These are phyloP conservation scores for Agrotis puta DNA, from an alignment of 2,888 invertebrate species.

Conservation along the genomic window DNA sequence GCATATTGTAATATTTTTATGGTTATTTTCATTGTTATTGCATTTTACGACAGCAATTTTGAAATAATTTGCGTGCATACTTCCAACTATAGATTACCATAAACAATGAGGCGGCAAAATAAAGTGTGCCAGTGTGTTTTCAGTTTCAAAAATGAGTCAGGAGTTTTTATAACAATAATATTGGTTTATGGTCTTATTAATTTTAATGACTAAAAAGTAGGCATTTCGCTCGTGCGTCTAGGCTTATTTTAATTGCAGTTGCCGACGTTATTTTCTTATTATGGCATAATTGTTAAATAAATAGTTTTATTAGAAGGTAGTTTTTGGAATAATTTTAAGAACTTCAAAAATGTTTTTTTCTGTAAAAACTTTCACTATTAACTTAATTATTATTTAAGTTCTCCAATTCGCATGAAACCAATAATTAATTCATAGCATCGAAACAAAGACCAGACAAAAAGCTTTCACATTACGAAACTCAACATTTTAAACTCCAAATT, in stretches of 20 bases:
- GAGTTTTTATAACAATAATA: not conserved
- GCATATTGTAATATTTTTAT: too few relatives aligned
- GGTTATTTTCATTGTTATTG: not conserved
- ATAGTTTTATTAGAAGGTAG: not conserved
- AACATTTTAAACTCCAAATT: not conserved
- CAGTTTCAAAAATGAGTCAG: constrained; percentile 1
- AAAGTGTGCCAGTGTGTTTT: constrained; percentile 27
- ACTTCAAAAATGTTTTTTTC: not conserved
- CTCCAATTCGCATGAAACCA: not conserved
- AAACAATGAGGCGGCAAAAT: constrained; percentile 12
- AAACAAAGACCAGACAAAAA: constrained; percentile 8
- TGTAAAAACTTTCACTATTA: not conserved
- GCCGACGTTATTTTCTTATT: not conserved
- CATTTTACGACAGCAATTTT: not conserved
- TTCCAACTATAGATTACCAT: not conserved
- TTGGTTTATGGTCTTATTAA: constrained; percentile 5
- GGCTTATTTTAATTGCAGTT: too few relatives aligned
- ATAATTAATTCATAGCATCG: too few relatives aligned
- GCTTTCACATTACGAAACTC: constrained; percentile 8
- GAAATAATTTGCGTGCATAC: not conserved
- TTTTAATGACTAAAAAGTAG: too few relatives aligned
- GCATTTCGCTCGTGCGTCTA: too few relatives aligned
- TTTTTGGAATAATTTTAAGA: not conserved
- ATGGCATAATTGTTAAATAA: not conserved
- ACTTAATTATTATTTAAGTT: not conserved